Evolutionary conservation across 2,888 invertebrate species (phyloP), one percentile per base, ranked within the genome.

Genomic region (Callinectes sapidus): DNA sequence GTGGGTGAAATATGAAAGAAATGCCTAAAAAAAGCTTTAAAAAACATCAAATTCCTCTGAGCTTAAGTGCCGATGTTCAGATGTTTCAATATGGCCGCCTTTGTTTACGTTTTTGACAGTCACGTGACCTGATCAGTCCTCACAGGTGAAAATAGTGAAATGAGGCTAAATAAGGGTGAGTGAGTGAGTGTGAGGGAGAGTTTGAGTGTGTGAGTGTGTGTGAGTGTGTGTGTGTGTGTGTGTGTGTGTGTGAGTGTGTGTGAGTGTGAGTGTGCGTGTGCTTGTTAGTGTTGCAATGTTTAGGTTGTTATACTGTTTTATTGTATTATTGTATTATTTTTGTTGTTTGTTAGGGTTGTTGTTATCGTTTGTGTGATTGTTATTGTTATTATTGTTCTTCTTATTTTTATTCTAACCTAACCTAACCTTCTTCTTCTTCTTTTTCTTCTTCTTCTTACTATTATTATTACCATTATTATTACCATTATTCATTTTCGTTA

Each of bases 41-140:
- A 61, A 54, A 35, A 16, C 14, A 14, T 28, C 18, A 32, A n/a
- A 55, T 88, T 54, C 61, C 88, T 54, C 13, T 88, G 55, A 48
- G 54, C 55, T 32, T 88, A 54, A 54, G 55, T 32, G 35, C 81
- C 81, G 32, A 54, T 54, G 35, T 14, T 32, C 54, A n/a, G 32
- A 35, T 8, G 48, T 88, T 88, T 88, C 81, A 32, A 35, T 81
- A 81, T 71, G 28, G 81, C 81, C 16, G 81, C 35, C 35, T 81
- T 81, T 32, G 81, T 35, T 81, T 32, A 35, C n/a, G 16, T 81
- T 32, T 81, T 81, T 81, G 1, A 35, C n/a, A 16, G 81, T 81
- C 35, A 81, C 81, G 35, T 81, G 81, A 81, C 81, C 35, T 35
- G 28, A 35, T 16, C 35, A 81, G 35, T 81, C 14, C n/a, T 81